Evolutionary conservation across 2,888 invertebrate genomes (phyloP).

Genomic region (Phalangium opilio): DNA sequence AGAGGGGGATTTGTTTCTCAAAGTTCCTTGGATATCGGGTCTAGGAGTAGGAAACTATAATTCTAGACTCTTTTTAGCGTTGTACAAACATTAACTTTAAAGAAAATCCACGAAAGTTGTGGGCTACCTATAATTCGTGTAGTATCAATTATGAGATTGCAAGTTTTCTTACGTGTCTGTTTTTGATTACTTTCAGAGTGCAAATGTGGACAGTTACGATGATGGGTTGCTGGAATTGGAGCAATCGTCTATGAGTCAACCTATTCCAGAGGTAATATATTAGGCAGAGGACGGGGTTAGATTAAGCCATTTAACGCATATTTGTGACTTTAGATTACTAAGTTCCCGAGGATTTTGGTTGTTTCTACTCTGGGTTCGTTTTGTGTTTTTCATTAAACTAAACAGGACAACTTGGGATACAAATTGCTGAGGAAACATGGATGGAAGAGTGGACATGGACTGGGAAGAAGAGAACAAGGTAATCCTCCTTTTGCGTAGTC

Average conservation of each 20-base stretch:
- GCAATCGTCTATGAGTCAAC: conserved; percentile 20
- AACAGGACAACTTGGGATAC: conserved; percentile 22
- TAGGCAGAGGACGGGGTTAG: not conserved
- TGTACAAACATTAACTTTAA: too few relatives aligned
- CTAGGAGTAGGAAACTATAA: too few relatives aligned
- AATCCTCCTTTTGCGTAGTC: conserved; percentile 4
- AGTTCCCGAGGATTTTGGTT: not conserved
- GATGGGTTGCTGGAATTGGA: conserved; percentile 21
- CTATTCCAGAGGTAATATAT: conserved; percentile 18
- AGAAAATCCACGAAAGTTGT: too few relatives aligned
- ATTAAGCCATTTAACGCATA: conserved; percentile 4
- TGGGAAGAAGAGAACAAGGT: conserved; percentile 22
- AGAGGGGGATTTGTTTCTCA: too few relatives aligned
- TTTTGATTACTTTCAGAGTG: conserved; percentile 15
- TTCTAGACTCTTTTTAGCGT: too few relatives aligned
- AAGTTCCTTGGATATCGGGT: too few relatives aligned
- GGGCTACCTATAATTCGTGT: too few relatives aligned
- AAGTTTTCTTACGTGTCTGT: not conserved
- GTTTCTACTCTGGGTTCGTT: conserved; percentile 6
- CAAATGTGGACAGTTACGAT: conserved; percentile 20
- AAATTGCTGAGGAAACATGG: conserved; percentile 22
- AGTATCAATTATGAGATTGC: too few relatives aligned
- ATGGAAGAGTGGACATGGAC: conserved; percentile 22
- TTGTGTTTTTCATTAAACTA: conserved; percentile 5
- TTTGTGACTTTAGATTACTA: not conserved